Base-by-base conservation (phyloP, 2,797 vertebrate genomes). In the Picus viridis region DNA sequence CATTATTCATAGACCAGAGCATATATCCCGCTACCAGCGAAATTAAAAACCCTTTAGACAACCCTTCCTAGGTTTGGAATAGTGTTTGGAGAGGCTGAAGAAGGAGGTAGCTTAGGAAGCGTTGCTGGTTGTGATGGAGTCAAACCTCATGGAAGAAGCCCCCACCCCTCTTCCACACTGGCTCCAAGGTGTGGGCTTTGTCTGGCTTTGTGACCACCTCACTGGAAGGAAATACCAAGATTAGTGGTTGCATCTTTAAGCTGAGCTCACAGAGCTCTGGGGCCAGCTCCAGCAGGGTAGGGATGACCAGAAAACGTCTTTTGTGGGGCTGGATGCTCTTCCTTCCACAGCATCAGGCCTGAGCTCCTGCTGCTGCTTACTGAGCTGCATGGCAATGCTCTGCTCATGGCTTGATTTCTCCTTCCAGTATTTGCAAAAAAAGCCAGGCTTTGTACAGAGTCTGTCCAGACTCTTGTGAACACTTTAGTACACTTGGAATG, bases 41-140 rank as follows among this genome's bases (percentile, higher is more conserved):
- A 53, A 89, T 80, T 86, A 82, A 68, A 92, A 76, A 12, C n/a
- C 83, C 86, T 86, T 51, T 63, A 87, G 89, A 88, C 68, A 65
- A 36, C 80, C 78, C 78, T 89, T 80, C 69, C 67, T 69, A 80
- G 75, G 34, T 45, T 54, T 73, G 47, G 29, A 43, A n/a, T 39
- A 70, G 72, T 24, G 11, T n/a, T 71, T 73, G 84, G 67, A 76
- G 91, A 70, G 81, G 41, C 69, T 61, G 93, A 83, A 78, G 26
- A 43, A 94, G 79, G 47, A 68, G 41, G 41, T 43, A 49, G 67
- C 30, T 16, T 26, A 39, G 63, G 67, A 69, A 14, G 23, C 73
- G 75, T 59, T 94, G 92, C 79, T 90, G 47, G 61, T 53, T 3
- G 2, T 53, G 69, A 41, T 26, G 6, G 63, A 89, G 47, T 69